Evolutionary conservation across 1,140 invertebrate genomes (phyloP).

Genomic region (Bathynomus jamesi): DNA sequence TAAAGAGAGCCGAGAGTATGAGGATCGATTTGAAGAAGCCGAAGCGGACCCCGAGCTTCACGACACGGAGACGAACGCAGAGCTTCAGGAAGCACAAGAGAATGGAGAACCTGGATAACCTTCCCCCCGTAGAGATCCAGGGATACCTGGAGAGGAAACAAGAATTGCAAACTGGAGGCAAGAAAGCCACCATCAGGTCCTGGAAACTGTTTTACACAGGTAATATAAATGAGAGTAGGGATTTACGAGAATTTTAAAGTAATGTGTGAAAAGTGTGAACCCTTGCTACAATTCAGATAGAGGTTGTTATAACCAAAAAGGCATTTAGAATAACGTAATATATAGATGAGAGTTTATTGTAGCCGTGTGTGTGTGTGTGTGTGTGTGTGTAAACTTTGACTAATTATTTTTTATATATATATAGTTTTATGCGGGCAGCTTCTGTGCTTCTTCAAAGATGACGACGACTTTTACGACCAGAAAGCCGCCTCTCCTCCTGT

Average conservation of each 20-base stretch:
- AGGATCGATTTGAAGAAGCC: conserved; percentile 64
- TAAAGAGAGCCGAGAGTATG: conserved; percentile 82
- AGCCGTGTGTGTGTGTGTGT: too few species aligned
- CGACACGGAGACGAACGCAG: conserved; percentile 72
- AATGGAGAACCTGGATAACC: conserved; percentile 58
- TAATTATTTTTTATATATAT: too few species aligned
- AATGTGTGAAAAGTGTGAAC: too few species aligned
- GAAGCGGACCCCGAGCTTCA: conserved; percentile 89
- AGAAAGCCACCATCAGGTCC: conserved; percentile 84
- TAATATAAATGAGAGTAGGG: too few species aligned
- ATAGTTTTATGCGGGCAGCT: conserved; percentile 86
- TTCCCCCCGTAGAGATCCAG: conserved; percentile 86
- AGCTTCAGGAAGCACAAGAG: conserved; percentile 73
- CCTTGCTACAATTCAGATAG: too few species aligned
- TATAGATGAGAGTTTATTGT: too few species aligned
- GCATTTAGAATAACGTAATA: too few species aligned
- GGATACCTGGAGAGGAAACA: conserved; percentile 90
- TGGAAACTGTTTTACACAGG: conserved; percentile 91
- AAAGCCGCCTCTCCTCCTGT: conserved; percentile 83
- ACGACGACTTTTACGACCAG: conserved; percentile 72
- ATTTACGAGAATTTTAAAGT: too few species aligned
- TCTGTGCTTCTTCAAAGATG: conserved; percentile 95
- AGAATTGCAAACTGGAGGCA: conserved; percentile 83
- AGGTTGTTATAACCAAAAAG: too few species aligned
- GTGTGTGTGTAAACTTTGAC: too few species aligned